phyloP scores from a whole-genome alignment of 2,797 vertebrate species.

The Leptodactylus fallax region DNA sequence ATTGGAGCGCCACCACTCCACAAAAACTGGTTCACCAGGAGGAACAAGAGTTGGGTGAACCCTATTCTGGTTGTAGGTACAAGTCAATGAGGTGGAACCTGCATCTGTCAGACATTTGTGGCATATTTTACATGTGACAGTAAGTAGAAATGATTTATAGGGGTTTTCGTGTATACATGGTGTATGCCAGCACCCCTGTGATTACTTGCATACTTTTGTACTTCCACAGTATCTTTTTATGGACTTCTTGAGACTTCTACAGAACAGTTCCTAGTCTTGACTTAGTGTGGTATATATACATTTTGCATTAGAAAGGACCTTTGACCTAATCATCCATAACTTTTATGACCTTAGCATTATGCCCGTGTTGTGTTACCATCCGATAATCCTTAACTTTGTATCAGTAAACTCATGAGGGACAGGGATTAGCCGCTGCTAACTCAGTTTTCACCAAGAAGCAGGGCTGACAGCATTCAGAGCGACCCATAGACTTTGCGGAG shows the following conservation, averaged over 20 bases:
- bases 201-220: not conserved
- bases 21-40: too few relatives aligned
- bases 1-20: too few relatives aligned
- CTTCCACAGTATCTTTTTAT: constrained; percentile 16
- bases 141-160: not conserved
- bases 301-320: constrained; percentile 40
- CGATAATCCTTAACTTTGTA: constrained; percentile 38
- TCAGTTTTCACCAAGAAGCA: constrained; percentile 15
- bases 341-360: constrained; percentile 41
- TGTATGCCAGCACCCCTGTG: not conserved
- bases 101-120: too few relatives aligned
- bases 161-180: not conserved
- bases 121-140: not conserved
- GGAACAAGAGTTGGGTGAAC: too few relatives aligned
- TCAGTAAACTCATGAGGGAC: constrained; percentile 25
- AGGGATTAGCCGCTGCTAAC: constrained; percentile 14
- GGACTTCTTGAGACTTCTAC: not conserved
- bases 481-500: not conserved
- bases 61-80: too few relatives aligned
- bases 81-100: too few relatives aligned
- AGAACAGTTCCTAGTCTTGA: not conserved
- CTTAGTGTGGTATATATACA: constrained; percentile 13
- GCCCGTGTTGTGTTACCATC: constrained; percentile 50
- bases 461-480: not conserved
- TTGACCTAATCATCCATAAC: constrained; percentile 39